A percentile compares a stretch with the other conserved stretches of the same genome.
phyloP scores from a whole-genome alignment of 2,113 vertebrate species.

The Aegotheles bennettii region DNA sequence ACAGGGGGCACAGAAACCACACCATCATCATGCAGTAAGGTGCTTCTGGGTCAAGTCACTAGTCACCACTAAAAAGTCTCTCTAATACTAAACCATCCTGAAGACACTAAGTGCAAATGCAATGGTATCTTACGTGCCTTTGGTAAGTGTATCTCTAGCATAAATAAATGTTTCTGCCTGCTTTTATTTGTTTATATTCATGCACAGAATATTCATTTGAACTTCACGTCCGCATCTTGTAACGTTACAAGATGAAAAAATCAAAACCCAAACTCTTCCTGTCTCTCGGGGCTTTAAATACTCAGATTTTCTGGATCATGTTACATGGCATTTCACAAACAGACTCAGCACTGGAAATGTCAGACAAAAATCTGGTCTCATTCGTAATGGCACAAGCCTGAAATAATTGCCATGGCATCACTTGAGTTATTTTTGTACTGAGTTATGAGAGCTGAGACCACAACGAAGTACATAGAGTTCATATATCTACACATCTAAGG shows the following conservation, averaged over 20 bases:
- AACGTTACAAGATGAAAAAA: neutral
- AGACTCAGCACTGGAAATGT: neutral
- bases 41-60: neutral
- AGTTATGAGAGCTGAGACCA: neutral
- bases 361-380: neutral
- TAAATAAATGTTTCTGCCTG: neutral
- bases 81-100: neutral
- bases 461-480: neutral
- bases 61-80: neutral
- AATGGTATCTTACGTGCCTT: neutral
- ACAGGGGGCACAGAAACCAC: neutral
- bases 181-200: neutral
- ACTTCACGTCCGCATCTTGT: neutral
- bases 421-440: neutral
- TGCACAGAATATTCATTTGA: neutral
- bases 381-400: neutral
- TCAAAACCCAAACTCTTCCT: neutral
- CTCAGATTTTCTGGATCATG: neutral
- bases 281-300: neutral
- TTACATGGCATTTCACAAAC: neutral
- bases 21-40: neutral
- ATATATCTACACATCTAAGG: neutral
- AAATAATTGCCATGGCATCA: neutral
- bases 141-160: neutral
- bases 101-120: neutral